Base-by-base conservation (phyloP, 2,888 invertebrate species). In the Dioctria linearis region DNA sequence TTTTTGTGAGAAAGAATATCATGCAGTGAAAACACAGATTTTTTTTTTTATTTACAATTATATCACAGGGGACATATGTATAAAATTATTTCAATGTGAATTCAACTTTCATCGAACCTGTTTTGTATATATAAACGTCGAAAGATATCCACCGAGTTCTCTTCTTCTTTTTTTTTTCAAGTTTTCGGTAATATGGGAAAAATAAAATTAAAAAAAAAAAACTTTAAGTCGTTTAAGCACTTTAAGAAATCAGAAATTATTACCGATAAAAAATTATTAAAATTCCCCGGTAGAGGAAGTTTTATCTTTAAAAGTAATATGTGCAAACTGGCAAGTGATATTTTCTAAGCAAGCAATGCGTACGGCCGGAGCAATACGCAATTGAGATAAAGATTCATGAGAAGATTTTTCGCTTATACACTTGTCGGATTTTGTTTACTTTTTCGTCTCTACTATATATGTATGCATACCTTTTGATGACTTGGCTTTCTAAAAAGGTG, bases 21-120 rank as follows among this genome's bases (percentile, higher is more conserved):
- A 40, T 65, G 65, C 42, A 42, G 65, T 65, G 42, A 65, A 65
- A 65, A 65, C 42, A 13, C 40, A 65, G 65, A 39, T 25, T 25
- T 25, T 25, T 42, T 42, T 65, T 65, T 67, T 67, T 67, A 46
- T 46, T 9, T 46, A 9, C 9, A 46, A 46, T 46, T 46, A 46
- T 46, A 9, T 46, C 49, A 46, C 25, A 25, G 25, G 25, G 25
- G 25, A 25, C 9, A 46, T 43, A n/a, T n/a, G n/a, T n/a, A 67
- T 67, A 67, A 67, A 67, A 46, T 67, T 67, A 46, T 67, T 67
- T 67, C 67, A 54, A 57, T 71, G 71, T 51, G 71, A 71, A 71
- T 51, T 39, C 25, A 71, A 71, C 71, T 71, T 71, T 71, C 71
- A 71, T 54, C 71, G 51, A 71, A 71, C 71, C 71, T 71, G 71